These are phyloP conservation scores for Crepidodera aurea DNA, from an alignment of 2,888 invertebrate genomes.

Conservation along the genomic window DNA sequence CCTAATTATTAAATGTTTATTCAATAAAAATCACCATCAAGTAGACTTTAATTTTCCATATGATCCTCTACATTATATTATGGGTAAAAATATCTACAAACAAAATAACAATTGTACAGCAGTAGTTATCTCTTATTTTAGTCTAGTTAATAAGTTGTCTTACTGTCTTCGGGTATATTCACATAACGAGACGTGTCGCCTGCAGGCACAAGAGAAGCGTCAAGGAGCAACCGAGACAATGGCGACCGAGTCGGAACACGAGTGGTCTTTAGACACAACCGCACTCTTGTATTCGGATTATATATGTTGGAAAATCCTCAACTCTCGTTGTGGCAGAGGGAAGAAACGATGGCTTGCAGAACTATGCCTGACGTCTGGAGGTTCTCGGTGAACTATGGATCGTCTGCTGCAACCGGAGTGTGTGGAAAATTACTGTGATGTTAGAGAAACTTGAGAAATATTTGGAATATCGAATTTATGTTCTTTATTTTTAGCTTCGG, in stretches of 20 bases:
- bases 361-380: background rate
- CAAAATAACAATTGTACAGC: no score
- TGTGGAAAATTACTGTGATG: background rate
- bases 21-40: no score
- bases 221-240: constrained; percentile 23
- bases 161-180: constrained; percentile 20
- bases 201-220: constrained; percentile 22
- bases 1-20: no score
- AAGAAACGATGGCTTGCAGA: background rate
- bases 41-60: no score
- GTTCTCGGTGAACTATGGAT: background rate
- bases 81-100: no score
- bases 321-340: background rate
- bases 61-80: no score
- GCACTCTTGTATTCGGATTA: constrained; percentile 23
- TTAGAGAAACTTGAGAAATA: background rate
- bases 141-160: constrained; percentile 13
- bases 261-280: constrained; percentile 28
- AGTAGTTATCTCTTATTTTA: background rate
- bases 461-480: background rate
- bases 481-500: no score
- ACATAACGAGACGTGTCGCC: constrained; percentile 27
- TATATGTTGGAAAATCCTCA: constrained; percentile 19
- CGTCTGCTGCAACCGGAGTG: background rate
- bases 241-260: constrained; percentile 11